Conservation (phyloP, 2,888 invertebrate species). For the Acleris laterana region DNA sequence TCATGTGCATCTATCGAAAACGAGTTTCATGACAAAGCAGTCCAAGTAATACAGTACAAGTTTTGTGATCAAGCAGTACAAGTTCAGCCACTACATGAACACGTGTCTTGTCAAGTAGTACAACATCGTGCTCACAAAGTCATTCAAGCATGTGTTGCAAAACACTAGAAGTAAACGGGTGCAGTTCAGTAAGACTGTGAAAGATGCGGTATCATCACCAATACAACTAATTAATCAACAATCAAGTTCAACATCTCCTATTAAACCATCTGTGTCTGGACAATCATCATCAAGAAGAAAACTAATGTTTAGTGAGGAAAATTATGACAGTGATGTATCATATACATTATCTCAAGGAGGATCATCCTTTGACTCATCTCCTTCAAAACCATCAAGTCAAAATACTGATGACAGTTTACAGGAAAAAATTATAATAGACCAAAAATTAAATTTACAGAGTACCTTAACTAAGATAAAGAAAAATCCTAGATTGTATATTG, state of each 20-base stretch:
- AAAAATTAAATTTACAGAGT: constrained; percentile 5
- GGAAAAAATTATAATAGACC: neutral
- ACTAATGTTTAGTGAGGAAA: neutral
- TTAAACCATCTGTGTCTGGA: neutral
- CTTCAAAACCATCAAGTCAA: constrained; percentile 1
- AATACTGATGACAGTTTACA: neutral
- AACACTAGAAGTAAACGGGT: constrained; percentile 6
- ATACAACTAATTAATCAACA: neutral
- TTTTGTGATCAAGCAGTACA: constrained; percentile 4
- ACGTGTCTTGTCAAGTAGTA: constrained; percentile 1
- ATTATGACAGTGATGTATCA: constrained; percentile 13
- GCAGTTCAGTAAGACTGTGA: neutral
- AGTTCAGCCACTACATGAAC: constrained; percentile 1
- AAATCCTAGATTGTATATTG: constrained; percentile 17
- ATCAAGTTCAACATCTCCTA: constrained; percentile 4
- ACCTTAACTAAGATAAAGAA: constrained; percentile 4
- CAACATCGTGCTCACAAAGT: constrained; percentile 2
- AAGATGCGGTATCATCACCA: constrained; percentile 5
- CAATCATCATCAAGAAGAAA: neutral
- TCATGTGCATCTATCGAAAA: no score
- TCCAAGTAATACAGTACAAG: constrained; percentile 2
- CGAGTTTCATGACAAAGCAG: neutral
- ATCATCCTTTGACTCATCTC: constrained; percentile 1
- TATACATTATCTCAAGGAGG: constrained; percentile 2
- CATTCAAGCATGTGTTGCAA: neutral